Evolutionary conservation across 2,113 vertebrate genomes (phyloP).

Genomic region (Hemicordylus capensis): DNA sequence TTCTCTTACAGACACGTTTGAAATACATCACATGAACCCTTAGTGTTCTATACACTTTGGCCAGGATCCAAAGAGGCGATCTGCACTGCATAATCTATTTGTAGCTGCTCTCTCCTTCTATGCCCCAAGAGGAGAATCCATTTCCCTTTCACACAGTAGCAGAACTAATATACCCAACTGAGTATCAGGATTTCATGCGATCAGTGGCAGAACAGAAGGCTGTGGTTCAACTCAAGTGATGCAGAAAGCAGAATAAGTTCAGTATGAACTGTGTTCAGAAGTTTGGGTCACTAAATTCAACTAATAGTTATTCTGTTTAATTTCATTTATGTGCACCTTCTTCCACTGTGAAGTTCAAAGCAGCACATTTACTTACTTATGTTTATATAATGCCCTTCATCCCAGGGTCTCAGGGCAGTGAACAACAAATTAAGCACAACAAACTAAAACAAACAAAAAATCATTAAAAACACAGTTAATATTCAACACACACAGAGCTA

Average conservation of each 20-base stretch:
- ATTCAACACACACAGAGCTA: too few relatives aligned
- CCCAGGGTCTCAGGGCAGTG: too few relatives aligned
- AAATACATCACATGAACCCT: background rate
- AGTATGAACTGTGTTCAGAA: background rate
- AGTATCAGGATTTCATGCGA: background rate
- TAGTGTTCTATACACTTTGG: background rate
- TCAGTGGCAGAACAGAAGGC: background rate
- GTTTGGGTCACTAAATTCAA: background rate
- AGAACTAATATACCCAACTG: background rate
- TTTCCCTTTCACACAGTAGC: background rate
- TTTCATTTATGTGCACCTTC: background rate
- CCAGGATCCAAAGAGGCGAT: background rate
- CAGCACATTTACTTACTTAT: background rate
- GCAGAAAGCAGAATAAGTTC: background rate
- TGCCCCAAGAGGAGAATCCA: background rate
- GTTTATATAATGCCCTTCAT: too few relatives aligned
- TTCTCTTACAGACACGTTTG: background rate
- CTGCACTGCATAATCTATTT: background rate
- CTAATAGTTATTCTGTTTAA: background rate
- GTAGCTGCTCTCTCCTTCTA: background rate
- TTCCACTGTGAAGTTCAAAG: background rate
- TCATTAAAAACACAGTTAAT: too few relatives aligned
- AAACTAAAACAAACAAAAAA: too few relatives aligned
- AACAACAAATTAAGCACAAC: too few relatives aligned
- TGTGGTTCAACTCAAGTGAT: background rate